phyloP scores from a whole-genome alignment of 2,113 vertebrate genomes.

The Antigone vipio region DNA sequence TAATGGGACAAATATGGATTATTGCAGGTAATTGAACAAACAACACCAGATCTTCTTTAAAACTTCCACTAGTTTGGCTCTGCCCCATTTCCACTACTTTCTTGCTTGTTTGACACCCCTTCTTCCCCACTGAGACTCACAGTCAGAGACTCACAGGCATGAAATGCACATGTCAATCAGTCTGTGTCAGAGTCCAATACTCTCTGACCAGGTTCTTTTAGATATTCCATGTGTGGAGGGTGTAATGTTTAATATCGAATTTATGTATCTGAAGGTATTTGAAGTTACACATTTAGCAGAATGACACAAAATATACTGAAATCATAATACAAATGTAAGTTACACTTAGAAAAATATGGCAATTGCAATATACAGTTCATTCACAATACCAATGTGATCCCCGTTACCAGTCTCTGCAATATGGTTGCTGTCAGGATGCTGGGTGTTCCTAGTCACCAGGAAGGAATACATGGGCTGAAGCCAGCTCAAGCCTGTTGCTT shows the following conservation, averaged over 20 bases:
- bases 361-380: not conserved
- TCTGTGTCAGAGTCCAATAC: not conserved
- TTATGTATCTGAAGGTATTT: not conserved
- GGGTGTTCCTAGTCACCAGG: not conserved
- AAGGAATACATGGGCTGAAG: not conserved
- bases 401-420: fast-evolving
- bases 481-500: not conserved
- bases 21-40: not conserved
- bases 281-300: not conserved
- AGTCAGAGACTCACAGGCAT: not conserved
- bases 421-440: not conserved
- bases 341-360: not conserved
- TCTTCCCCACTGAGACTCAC: not conserved
- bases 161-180: not conserved
- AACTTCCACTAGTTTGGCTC: not conserved
- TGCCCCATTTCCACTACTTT: not conserved
- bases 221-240: not conserved
- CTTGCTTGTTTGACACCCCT: not conserved
- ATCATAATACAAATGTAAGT: not conserved
- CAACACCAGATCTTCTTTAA: not conserved
- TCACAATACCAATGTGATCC: not conserved
- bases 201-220: not conserved
- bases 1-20: not conserved
- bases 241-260: not conserved
- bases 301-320: not conserved